phyloP scores from a whole-genome alignment of 1,140 invertebrate species.

The Sitobion miscanthi region DNA sequence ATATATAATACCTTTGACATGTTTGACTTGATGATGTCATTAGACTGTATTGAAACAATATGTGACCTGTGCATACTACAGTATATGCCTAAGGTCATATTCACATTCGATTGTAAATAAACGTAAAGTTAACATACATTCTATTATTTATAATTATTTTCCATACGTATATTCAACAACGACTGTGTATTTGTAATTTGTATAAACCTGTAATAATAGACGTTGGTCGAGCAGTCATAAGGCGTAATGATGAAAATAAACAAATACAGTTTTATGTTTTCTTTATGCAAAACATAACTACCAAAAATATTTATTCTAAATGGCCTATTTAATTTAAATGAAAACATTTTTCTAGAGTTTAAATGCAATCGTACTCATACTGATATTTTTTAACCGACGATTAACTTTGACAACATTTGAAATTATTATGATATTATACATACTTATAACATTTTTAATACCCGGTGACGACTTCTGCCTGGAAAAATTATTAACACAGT shows the following conservation, averaged over 20 bases:
- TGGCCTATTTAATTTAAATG: slow-evolving; percentile 5
- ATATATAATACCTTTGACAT: background rate
- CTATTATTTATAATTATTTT: background rate
- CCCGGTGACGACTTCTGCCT: background rate
- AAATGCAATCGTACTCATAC: background rate
- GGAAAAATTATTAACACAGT: background rate
- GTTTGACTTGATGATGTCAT: background rate
- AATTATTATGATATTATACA: slow-evolving; percentile 1
- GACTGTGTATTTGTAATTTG: background rate
- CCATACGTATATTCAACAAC: background rate
- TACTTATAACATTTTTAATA: background rate
- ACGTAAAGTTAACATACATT: background rate
- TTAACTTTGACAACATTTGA: background rate
- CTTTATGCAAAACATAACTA: background rate
- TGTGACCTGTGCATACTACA: background rate
- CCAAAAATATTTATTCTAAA: background rate
- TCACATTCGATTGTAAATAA: background rate
- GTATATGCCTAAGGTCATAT: background rate
- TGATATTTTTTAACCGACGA: background rate
- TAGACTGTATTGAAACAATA: background rate
- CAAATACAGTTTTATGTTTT: background rate
- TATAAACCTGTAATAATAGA: background rate
- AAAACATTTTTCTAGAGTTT: background rate
- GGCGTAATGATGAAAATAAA: background rate
- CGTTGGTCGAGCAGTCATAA: background rate